Base-by-base conservation (phyloP, 2,113 vertebrate species). In the Callipepla californica region DNA sequence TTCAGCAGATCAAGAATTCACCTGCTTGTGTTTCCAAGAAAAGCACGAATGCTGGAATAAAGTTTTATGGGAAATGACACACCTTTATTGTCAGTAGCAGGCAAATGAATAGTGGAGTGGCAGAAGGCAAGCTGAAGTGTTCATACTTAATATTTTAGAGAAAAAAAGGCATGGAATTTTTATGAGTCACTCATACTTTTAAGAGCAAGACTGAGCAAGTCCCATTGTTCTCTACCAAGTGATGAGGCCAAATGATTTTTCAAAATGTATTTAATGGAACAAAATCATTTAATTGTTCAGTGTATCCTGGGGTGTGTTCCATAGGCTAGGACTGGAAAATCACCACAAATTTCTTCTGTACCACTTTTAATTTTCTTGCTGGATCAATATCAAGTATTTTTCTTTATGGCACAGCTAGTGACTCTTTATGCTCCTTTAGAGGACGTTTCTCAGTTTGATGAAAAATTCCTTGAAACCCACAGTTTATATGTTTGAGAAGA, bases 1-100 rank as follows among this genome's bases (percentile, higher is more conserved):
- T 88, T 89, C 50, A 75, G 76, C 87, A 95, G 89, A 94, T 91
- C 74, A 90, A 96, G 89, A 86, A 95, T 90, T 93, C 74, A 63
- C 20, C 34, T 81, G 45, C 23, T 82, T 90, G 86, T 36, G 69
- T 91, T 82, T 87, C 50, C 13, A 80, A 80, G 55, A 78, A 87
- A 80, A 82, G 69, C 68, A 77, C 61, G 68, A 93, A 92, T 94
- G 34, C 32, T 89, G 73, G 61, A 91, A 77, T 91, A 68, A 85
- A 80, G 36, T 63, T 91, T 87, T 85, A 57, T 59, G 89, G 85
- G 61, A 65, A 59, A 40, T 34, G 69, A 83, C 53, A 22, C 9
- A 53, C 38, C 28, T 63, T 59, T 14, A 4, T 48, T 83, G 65
- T 88, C 79, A 91, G 38, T 44, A 78, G 44, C 20, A 87, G 51